Base-by-base conservation (phyloP, 2,888 invertebrate species). In the Dinocampus coccinellae region DNA sequence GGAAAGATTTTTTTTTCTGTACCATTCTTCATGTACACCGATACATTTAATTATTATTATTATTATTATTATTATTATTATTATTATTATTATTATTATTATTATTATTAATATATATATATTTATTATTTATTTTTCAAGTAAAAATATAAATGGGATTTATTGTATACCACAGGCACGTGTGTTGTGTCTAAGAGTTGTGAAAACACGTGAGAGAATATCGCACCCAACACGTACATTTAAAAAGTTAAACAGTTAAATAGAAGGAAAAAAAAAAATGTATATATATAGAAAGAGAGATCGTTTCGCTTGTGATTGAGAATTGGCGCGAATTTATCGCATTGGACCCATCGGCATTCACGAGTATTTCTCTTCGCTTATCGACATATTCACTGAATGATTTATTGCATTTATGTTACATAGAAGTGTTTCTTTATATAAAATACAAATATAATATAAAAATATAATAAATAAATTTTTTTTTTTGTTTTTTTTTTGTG, bases 121-220 rank as follows among this genome's bases (percentile, higher is more conserved):
- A n/a, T n/a, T n/a, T n/a, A n/a, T n/a, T n/a, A n/a, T n/a, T n/a
- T n/a, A n/a, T 55, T 10, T 22, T 55, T 1, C 47, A 16, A 16
- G 16, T 16, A 7, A 16, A 16, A 47, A 42, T 42, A 42, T n/a
- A 2, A n/a, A 16, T 16, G 47, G 6, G 47, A 16, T 47, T 47
- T 47, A 16, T 47, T 47, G 9, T 47, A 7, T 7, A 47, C 7
- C 16, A 47, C 20, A 1, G 9, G 47, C 47, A 47, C 47, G 47
- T 47, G 47, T 47, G 47, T 47, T 47, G 7, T 47, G 47, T 47
- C 47, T 47, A 47, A 16, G 20, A 47, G 47, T 47, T 47, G 16
- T 73, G 68, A 72, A 72, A 75, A 62, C 70, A 75, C 68, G 65
- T 66, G 60, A 68, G 70, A 64, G 67, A 39, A 42, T 67, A 73